phyloP scores from a whole-genome alignment of 1,140 invertebrate genomes.

The Sycophaga agraensis region DNA sequence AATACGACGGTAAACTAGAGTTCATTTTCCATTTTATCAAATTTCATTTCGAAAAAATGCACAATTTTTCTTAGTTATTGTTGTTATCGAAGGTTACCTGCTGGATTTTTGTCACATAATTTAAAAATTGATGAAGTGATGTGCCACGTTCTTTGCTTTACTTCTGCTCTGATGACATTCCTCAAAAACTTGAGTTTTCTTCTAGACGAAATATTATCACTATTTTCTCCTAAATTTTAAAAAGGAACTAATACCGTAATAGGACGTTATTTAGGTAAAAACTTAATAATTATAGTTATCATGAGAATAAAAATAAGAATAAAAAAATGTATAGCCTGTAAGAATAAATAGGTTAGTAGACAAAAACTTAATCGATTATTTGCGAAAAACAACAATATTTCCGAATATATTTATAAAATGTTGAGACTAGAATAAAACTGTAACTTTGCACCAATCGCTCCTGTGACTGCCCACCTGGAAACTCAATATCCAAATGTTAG shows the following conservation, averaged over 20 bases:
- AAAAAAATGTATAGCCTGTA: conserved; percentile 17
- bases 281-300: conserved; percentile 4
- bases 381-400: conserved; percentile 15
- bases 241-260: conserved; percentile 22
- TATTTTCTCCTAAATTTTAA: conserved; percentile 17
- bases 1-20: conserved; percentile 14
- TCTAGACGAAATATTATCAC: conserved; percentile 19
- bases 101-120: conserved; percentile 40
- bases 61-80: conserved; percentile 36
- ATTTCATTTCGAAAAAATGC: conserved; percentile 25
- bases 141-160: conserved; percentile 36
- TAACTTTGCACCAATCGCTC: conserved; percentile 33
- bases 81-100: conserved; percentile 47
- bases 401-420: conserved; percentile 23
- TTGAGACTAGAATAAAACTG: conserved; percentile 12
- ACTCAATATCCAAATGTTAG: conserved; percentile 50
- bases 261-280: conserved; percentile 20
- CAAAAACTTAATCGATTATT: conserved; percentile 11
- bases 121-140: conserved; percentile 35
- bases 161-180: conserved; percentile 31
- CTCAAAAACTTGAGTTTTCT: conserved; percentile 9
- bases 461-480: conserved; percentile 44
- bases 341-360: conserved; percentile 23
- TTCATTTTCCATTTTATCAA: conserved; percentile 18
- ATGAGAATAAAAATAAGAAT: conserved; percentile 19